phyloP scores from a whole-genome alignment of 2,113 vertebrate genomes.

The Formicarius rufipectus region DNA sequence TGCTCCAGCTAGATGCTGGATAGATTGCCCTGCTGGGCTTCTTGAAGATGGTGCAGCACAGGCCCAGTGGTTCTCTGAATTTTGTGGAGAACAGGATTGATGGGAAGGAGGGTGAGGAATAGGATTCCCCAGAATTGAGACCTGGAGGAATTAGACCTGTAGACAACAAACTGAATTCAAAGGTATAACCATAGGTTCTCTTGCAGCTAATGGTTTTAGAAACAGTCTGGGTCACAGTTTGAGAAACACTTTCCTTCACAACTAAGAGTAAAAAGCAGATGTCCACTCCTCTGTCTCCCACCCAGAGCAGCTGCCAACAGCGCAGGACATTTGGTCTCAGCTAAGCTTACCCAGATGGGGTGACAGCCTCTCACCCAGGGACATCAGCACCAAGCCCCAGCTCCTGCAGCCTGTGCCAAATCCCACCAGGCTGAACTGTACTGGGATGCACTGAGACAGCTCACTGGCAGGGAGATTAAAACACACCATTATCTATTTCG shows the following conservation, averaged over 20 bases:
- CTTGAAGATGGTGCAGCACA: not conserved
- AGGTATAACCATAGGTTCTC: not conserved
- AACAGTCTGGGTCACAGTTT: not conserved
- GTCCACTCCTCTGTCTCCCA: not conserved
- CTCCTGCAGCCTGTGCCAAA: rapidly evolving
- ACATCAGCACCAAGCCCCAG: not conserved
- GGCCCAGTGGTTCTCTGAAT: not conserved
- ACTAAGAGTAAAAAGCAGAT: not conserved
- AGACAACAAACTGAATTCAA: not conserved
- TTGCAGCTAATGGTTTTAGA: not conserved
- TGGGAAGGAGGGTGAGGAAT: not conserved
- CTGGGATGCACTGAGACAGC: not conserved
- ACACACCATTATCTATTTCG: not conserved
- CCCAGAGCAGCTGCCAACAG: not conserved
- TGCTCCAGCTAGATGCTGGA: not conserved
- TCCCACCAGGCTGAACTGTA: rapidly evolving
- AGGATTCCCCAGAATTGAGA: not conserved
- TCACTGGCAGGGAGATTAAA: not conserved
- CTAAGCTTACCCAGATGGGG: not conserved
- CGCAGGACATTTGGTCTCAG: not conserved
- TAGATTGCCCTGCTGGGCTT: not conserved
- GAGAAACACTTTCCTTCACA: not conserved
- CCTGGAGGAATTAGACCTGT: not conserved
- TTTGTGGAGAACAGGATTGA: not conserved
- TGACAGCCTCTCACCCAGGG: not conserved